Evolutionary conservation across 2,888 invertebrate species (phyloP), one percentile per base, ranked within the genome.

Genomic region (Pristionchus maxplancki): DNA sequence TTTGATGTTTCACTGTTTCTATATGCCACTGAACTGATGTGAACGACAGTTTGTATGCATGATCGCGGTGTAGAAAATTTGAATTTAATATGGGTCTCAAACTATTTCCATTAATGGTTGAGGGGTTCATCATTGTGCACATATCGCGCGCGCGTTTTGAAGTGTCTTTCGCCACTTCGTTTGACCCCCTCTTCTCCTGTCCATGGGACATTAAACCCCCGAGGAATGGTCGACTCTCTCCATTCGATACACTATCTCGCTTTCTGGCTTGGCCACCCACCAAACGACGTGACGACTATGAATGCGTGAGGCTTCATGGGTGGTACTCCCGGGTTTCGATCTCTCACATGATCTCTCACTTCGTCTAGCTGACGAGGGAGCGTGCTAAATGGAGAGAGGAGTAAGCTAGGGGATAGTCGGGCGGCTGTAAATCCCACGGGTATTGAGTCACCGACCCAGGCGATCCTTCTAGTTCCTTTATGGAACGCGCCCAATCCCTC

Each of bases 401-500:
- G 31, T 31, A 31, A 64, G 15, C 31, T 31, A 34, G 64, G 64
- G 64, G 64, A 64, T 64, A 64, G 71, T 15, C 71, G 15, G 24
- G 71, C n/a, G n/a, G n/a, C 71, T 74, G 71, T 74, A 74, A 40
- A 74, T 74, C 71, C 71, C 71, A 74, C 40, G 71, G 71, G 71
- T 40, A 74, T 40, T 74, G 71, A 74, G 71, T 74, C 37, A 74
- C 71, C 24, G 15, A 11, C 31, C 64, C 31, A 58, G 9, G 4
- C 9, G 8, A 6, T 44, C 8, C 6, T 9, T 11, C 44, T 8
- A 9, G n/a, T 58, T 58, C 58, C 58, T 58, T 58, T 58, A n/a
- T n/a, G 58, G 58, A 58, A 58, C 58, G 58, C 58, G 58, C 58
- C 4, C n/a, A 58, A 58, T 58, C 58, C 50, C 17, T 20, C 50